Percentiles rank a stretch among this genome's conserved stretches.
Conservation (phyloP, 92 coral and sea anemone species). For the Palythoa grandiflora region DNA sequence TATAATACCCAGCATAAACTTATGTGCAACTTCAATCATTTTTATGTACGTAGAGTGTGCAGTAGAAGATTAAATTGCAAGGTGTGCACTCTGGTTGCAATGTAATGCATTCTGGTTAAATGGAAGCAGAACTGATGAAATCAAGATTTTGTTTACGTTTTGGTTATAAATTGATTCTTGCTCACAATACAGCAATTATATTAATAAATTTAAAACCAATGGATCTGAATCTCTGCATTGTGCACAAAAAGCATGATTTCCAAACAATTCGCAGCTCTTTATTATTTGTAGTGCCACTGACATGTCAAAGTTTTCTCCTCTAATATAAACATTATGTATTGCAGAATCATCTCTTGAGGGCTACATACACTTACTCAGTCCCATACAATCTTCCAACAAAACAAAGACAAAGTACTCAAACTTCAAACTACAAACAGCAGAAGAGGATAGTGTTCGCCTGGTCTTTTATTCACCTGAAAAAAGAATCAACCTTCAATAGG, state of each 20-base stretch:
- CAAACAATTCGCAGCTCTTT: not conserved
- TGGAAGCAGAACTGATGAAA: not conserved
- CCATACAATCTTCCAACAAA: slow-evolving; percentile 16
- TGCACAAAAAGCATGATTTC: slow-evolving; percentile 2
- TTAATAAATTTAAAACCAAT: not conserved
- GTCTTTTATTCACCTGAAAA: slow-evolving; percentile 51
- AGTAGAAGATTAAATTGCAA: not conserved
- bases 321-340: slow-evolving; percentile 8
- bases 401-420: slow-evolving; percentile 45
- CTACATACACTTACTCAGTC: slow-evolving; percentile 43
- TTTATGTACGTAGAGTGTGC: no score
- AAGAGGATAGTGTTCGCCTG: slow-evolving; percentile 47
- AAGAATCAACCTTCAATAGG: slow-evolving; percentile 32
- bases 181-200: not conserved
- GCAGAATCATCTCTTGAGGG: slow-evolving; percentile 43
- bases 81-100: not conserved
- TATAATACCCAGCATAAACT: not conserved
- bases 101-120: not conserved
- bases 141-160: not conserved
- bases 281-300: not conserved
- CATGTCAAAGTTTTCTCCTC: not conserved
- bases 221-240: not conserved
- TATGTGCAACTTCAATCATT: not conserved
- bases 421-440: slow-evolving; percentile 48
- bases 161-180: not conserved